Base-by-base conservation (phyloP, 1,140 invertebrate species). In the Ptiloglossa arizonensis region DNA sequence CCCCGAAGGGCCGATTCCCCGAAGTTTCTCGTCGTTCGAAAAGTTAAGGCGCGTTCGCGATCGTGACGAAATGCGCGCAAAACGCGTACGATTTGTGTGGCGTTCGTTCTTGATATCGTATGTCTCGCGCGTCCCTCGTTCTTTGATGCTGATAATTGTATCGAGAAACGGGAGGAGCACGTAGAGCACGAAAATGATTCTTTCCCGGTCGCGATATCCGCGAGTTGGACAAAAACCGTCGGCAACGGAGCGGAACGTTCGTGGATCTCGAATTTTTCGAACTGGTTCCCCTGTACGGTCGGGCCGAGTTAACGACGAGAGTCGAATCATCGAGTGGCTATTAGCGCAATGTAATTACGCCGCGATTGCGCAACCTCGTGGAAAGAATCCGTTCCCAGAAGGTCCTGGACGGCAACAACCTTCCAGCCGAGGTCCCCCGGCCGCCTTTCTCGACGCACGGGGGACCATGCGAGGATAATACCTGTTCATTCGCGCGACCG, bases 291-390 rank as follows among this genome's bases (percentile, higher is more conserved):
- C 27, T 27, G 48, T n/a, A n/a, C n/a, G n/a, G n/a, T 38, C 52
- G 68, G 35, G 11, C n/a, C 15, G 15, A 70, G 63, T 50, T 67
- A 73, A 82, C 69, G 63, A 82, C 54, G 38, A 82, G 41, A 48
- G 52, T 74, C 24, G 66, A 83, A 74, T 79, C 77, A 79, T 79
- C 62, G 70, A 71, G 77, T 74, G 76, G 64, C 64, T 79, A 79
- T 70, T 66, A 79, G 44, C 67, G 38, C 68, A 54, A 79, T 79
- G 59, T 56, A 79, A 46, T 77, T 77, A 77, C 57, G 17, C 35
- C 48, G 48, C 44, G 75, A 71, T 77, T 71, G 57, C 75, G 75
- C 68, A 77, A 77, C 57, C 27, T 15, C 27, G 27, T 24, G 75
- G 35, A 77, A 77, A 56, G 68, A 63, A 63, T 71, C 35, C 67